These are phyloP conservation scores for Xestia xanthographa DNA, from an alignment of 2,888 invertebrate genomes.

Conservation along the genomic window DNA sequence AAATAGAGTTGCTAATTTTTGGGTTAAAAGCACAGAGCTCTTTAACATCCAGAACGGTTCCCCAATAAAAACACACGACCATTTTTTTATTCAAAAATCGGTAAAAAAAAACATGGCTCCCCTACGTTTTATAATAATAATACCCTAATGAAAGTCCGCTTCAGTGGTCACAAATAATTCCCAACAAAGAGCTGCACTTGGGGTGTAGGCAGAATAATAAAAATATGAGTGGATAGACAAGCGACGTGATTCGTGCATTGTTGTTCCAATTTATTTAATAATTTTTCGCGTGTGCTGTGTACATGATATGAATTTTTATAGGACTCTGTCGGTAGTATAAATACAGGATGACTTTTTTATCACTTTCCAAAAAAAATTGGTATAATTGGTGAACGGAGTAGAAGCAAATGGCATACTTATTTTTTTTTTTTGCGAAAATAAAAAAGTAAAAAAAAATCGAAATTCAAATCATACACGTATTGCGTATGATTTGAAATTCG, in stretches of 20 bases:
- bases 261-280: slow-evolving; percentile 51
- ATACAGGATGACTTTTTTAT: too few relatives aligned
- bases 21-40: not conserved
- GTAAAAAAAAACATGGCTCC: slow-evolving; percentile 43
- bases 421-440: too few relatives aligned
- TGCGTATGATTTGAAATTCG: too few relatives aligned
- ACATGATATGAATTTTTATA: slow-evolving; percentile 2
- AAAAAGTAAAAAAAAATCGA: too few relatives aligned
- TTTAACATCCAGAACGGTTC: not conserved
- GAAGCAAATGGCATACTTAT: too few relatives aligned
- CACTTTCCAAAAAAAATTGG: too few relatives aligned
- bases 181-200: slow-evolving; percentile 46
- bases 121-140: slow-evolving; percentile 64
- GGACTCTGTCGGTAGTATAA: not conserved
- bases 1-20: too few relatives aligned
- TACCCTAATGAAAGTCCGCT: slow-evolving; percentile 60
- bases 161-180: slow-evolving; percentile 63
- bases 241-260: slow-evolving; percentile 52
- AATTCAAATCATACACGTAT: too few relatives aligned
- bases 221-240: slow-evolving; percentile 58
- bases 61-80: slow-evolving; percentile 12
- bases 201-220: slow-evolving; percentile 55
- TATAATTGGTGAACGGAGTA: too few relatives aligned
- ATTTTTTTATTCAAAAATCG: slow-evolving; percentile 22
- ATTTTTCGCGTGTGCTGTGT: slow-evolving; percentile 25